A percentile compares a stretch with the other conserved stretches of the same genome.
phyloP scores from a whole-genome alignment of 2,888 invertebrate genomes.

The Ophioninae sp. region DNA sequence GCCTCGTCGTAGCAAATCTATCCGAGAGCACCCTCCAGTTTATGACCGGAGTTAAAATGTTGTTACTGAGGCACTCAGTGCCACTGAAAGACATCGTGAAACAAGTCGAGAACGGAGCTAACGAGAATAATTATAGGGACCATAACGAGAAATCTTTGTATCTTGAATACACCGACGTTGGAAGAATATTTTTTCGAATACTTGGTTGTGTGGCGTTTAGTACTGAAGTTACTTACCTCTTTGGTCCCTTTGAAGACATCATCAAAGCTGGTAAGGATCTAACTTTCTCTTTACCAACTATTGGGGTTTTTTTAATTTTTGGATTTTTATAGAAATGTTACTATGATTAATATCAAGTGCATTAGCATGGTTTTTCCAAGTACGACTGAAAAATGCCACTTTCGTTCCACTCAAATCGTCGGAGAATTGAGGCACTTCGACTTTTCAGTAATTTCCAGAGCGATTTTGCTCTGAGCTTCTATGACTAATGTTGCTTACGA shows the following conservation, averaged over 20 bases:
- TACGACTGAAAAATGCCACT: no score
- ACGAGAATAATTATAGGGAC: slow-evolving; percentile 42
- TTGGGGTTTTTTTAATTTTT: no score
- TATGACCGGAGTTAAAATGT: slow-evolving; percentile 16
- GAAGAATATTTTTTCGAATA: slow-evolving; percentile 49
- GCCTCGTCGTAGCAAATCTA: slow-evolving; percentile 41
- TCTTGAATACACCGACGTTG: slow-evolving; percentile 49
- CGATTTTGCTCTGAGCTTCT: neutral
- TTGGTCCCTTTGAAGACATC: slow-evolving; percentile 54
- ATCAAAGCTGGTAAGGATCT: slow-evolving; percentile 13
- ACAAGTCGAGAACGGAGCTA: slow-evolving; percentile 43
- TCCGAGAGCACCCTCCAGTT: slow-evolving; percentile 16
- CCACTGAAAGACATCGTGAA: neutral
- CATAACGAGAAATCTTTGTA: slow-evolving; percentile 59
- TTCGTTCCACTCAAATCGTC: no score
- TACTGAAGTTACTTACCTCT: slow-evolving; percentile 46
- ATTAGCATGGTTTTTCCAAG: no score
- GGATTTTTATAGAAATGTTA: neutral
- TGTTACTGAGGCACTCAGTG: slow-evolving; percentile 9
- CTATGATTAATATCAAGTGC: no score
- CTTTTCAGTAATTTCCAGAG: neutral
- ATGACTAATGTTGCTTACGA: neutral
- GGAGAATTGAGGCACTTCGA: no score
- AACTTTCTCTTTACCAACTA: no score
- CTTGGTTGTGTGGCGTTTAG: slow-evolving; percentile 33